phyloP scores from a whole-genome alignment of 2,797 vertebrate species.

The Staurois parvus region DNA sequence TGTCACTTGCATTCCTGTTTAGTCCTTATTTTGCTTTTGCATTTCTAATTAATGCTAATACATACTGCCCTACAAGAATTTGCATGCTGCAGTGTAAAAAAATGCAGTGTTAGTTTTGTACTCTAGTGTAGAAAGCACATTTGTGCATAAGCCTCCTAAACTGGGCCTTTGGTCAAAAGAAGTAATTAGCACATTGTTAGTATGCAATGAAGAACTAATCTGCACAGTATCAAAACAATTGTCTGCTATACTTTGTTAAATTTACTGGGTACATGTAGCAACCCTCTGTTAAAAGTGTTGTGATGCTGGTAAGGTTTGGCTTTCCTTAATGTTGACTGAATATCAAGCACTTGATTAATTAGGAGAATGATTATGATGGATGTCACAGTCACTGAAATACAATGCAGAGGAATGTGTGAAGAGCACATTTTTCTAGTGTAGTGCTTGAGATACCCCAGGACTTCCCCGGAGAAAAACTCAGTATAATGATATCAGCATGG shows the following conservation, averaged over 20 bases:
- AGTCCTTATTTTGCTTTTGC: slow-evolving; percentile 64
- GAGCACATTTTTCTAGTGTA: background rate
- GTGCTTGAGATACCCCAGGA: background rate
- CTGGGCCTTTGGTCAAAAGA: slow-evolving; percentile 80
- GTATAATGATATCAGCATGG: background rate
- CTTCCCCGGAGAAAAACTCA: background rate
- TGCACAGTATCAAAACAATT: slow-evolving; percentile 77
- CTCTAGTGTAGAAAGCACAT: slow-evolving; percentile 76
- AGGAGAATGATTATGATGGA: slow-evolving; percentile 39
- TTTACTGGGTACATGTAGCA: slow-evolving; percentile 62
- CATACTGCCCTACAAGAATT: slow-evolving; percentile 79
- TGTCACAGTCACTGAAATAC: slow-evolving; percentile 28
- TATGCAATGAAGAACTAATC: slow-evolving; percentile 82
- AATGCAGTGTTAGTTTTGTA: slow-evolving; percentile 79
- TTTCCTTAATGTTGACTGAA: slow-evolving; percentile 60
- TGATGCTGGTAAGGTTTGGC: slow-evolving; percentile 56
- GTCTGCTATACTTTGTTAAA: slow-evolving; percentile 73
- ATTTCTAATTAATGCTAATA: slow-evolving; percentile 77
- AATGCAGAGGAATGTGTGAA: slow-evolving; percentile 48
- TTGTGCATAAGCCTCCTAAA: slow-evolving; percentile 78
- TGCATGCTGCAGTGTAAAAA: slow-evolving; percentile 79
- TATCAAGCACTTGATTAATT: slow-evolving; percentile 54
- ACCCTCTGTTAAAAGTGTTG: slow-evolving; percentile 58
- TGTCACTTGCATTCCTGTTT: slow-evolving; percentile 65
- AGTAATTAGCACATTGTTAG: slow-evolving; percentile 84